Evolutionary conservation across 2,888 invertebrate species (phyloP), one percentile per base, ranked within the genome.

Genomic region (Agonopterix alstromeriana): DNA sequence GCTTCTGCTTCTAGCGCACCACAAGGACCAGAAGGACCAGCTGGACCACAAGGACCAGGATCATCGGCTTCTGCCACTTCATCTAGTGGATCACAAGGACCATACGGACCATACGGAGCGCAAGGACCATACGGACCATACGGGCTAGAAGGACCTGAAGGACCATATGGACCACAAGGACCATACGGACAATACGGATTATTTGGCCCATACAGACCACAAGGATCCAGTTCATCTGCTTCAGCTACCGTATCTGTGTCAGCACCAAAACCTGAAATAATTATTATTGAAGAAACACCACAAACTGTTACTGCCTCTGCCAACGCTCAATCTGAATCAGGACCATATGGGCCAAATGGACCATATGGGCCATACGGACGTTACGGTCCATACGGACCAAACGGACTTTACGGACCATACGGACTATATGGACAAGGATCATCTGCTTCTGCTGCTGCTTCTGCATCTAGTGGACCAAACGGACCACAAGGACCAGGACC

Each of bases 381-480:
- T 5, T 27, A 27, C 1, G 27, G 10, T 10, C 9, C 9, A 17
- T 5, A 9, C 3, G 42, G 42, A 11, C 12, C 3, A 12, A 4
- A 42, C 11, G 42, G 42, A 8, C 10, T 3, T 4, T 14, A 10
- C 1, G 9, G 17, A 10, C 42, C 42, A 36, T 12, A 42, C 27
- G 49, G 51, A 45, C 43, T 1, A 27, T 27, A 36, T 10, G 46
- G 41, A 11, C 3, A 41, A 14, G 43, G n/a, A 35, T 45, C 50
- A 10, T 50, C 49, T 5, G 50, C 52, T 8, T 46, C 46, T 10
- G 38, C 46, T 35, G 40, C 41, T 41, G 11, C 45, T 38, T 47
- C 44, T 7, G 45, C 45, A 0, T 17, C 17, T 17, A 17, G 17
- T 17, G 17, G 17, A 2, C 27, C 27, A 27, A 5, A 14, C 27